Conservation (phyloP, 2,888 invertebrate species). For the Zaprionus bogoriensis region DNA sequence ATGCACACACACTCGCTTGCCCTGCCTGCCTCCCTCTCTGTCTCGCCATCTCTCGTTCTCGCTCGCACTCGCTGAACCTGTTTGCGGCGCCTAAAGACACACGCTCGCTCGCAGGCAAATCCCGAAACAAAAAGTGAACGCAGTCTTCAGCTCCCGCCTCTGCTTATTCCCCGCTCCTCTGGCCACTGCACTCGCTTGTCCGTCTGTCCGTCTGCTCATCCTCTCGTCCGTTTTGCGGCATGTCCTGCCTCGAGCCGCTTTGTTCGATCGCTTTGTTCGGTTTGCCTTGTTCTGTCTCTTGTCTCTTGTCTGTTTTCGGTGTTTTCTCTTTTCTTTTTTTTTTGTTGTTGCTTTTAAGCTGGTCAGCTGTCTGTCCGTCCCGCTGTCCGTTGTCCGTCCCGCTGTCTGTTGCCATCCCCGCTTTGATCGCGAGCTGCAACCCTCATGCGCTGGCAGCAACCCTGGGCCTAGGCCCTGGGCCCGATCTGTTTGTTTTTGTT, state of each 20-base stretch:
- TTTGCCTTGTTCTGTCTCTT: slow-evolving; percentile 10
- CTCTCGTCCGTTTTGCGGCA: slow-evolving; percentile 21
- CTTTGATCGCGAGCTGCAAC: slow-evolving; percentile 22
- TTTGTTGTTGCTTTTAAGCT: slow-evolving; percentile 31
- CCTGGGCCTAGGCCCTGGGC: slow-evolving; percentile 28
- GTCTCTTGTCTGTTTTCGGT: slow-evolving; percentile 12
- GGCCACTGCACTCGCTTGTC: slow-evolving; percentile 7
- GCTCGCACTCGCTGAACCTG: slow-evolving; percentile 26
- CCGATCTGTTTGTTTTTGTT: slow-evolving; percentile 36
- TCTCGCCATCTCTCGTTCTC: not conserved
- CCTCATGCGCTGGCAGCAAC: slow-evolving; percentile 49
- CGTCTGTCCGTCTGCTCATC: slow-evolving; percentile 15
- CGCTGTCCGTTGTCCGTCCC: not conserved
- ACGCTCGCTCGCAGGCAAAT: not conserved
- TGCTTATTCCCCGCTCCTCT: not conserved
- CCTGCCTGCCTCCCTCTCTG: too few relatives aligned
- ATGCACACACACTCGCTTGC: too few relatives aligned
- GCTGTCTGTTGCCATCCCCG: not conserved
- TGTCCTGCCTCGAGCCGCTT: slow-evolving; percentile 26
- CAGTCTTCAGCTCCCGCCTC: not conserved
- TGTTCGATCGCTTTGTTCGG: slow-evolving; percentile 37
- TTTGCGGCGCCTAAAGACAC: slow-evolving; percentile 38
- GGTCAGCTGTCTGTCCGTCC: slow-evolving; percentile 41
- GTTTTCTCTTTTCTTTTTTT: not conserved
- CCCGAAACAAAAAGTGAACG: not conserved